Evolutionary conservation across 2,888 invertebrate genomes (phyloP), one percentile per base, ranked within the genome.

Genomic region (Acrobasis suavella): DNA sequence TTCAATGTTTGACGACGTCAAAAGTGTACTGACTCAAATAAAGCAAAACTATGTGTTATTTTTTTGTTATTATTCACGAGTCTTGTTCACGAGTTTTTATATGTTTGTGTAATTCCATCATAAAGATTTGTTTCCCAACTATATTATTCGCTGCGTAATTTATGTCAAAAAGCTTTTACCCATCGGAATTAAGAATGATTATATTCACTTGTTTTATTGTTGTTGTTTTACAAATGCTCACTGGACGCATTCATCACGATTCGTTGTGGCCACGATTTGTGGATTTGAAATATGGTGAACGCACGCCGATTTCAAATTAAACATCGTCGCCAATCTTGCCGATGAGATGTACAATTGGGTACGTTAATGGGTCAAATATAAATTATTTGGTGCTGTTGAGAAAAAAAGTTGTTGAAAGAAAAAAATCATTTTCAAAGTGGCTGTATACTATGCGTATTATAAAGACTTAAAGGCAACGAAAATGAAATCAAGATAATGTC

Each of bases 91-190:
- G 14, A 42, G 42, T 42, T 42, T 42, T 42, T 9, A 1, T 10
- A 42, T 42, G 3, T 42, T 42, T 42, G 7, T 42, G 2, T 42
- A 12, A 42, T 46, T 46, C n/a, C n/a, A 5, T 32, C 32, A 46
- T n/a, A 46, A 46, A 14, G 12, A 46, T 46, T 42, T 42, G 7
- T 42, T 42, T 42, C 14, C 14, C 10, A 14, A 14, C 46, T 46
- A 14, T 46, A 5, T 46, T 46, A 46, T 6, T 14, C 9, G 1
- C 32, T 32, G 52, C n/a, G 52, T 32, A 52, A 38, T 50, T 49
- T 16, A 49, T 60, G 10, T 50, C 49, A 50, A 15, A 60, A 49
- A 9, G 17, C 50, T 52, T 52, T 52, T 32, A 52, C 52, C 22
- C 46, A 12, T 42, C 42, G 14, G 32, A 52, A 32, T 12, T 32